Conservation (phyloP, 2,797 vertebrate genomes). For the Melanotaenia trifasciata region DNA sequence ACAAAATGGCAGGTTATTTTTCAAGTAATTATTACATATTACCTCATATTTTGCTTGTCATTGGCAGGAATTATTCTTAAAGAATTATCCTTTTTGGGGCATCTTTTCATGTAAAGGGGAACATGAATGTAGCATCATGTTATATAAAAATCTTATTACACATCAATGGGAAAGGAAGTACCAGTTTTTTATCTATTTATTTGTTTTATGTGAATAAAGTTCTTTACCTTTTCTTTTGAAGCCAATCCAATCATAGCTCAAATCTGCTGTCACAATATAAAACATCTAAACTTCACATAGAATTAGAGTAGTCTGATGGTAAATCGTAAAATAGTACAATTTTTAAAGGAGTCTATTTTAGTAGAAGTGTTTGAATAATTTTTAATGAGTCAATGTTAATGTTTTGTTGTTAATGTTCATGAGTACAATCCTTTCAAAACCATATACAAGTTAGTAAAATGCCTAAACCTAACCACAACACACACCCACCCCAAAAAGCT, state of each 20-base stretch:
- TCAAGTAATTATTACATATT: not conserved
- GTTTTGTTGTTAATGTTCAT: not conserved
- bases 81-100: not conserved
- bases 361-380: not conserved
- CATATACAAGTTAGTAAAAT: not conserved
- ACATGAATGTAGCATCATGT: too few relatives aligned
- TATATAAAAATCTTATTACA: not conserved
- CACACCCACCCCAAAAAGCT: too few relatives aligned
- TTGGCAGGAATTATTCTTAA: not conserved
- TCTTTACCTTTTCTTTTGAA: slow-evolving; percentile 10
- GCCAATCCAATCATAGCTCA: not conserved
- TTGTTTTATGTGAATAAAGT: not conserved
- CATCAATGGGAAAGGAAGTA: not conserved
- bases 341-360: not conserved
- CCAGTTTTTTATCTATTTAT: not conserved
- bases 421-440: not conserved
- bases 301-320: not conserved
- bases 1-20: too few relatives aligned
- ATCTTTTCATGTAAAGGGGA: not conserved
- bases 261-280: not conserved
- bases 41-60: not conserved
- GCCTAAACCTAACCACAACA: not conserved
- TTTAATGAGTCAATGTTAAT: too few relatives aligned
- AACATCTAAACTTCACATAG: not conserved
- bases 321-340: not conserved